Conservation (phyloP, 2,113 vertebrate species). For the Nothocercus julius region DNA sequence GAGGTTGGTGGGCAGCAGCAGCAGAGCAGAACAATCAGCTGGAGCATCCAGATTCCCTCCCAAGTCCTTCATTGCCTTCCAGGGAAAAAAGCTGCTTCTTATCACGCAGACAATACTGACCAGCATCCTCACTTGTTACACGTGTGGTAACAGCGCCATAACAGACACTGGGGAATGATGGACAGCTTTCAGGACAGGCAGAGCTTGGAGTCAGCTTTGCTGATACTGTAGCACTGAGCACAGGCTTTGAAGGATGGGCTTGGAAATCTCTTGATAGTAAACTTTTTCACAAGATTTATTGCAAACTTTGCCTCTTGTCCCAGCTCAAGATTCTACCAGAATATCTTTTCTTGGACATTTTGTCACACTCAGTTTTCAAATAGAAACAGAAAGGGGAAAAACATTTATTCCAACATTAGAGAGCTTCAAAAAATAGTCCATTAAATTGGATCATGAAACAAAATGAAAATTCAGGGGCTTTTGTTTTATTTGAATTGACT, state of each 20-base stretch:
- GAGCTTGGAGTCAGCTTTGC: neutral
- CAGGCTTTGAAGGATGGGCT: neutral
- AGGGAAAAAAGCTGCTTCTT: neutral
- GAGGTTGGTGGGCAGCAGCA: neutral
- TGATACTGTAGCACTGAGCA: neutral
- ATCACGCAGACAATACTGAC: neutral
- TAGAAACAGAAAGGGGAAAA: slow-evolving; percentile 18
- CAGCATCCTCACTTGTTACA: neutral
- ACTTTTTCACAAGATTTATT: slow-evolving; percentile 49
- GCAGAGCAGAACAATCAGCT: neutral
- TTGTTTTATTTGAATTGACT: neutral
- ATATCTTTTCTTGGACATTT: slow-evolving; percentile 11
- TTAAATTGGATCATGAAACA: slow-evolving; percentile 5
- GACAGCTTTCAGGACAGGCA: neutral
- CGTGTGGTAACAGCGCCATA: neutral
- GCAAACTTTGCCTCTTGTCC: slow-evolving; percentile 6
- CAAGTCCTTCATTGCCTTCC: accelerated
- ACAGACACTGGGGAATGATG: neutral
- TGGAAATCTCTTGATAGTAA: slow-evolving; percentile 32
- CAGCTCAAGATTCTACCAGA: slow-evolving; percentile 49
- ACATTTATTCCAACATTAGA: slow-evolving; percentile 14
- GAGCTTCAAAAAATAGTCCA: neutral
- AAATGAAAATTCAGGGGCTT: neutral
- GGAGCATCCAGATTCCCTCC: neutral
- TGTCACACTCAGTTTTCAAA: slow-evolving; percentile 1